These are phyloP conservation scores for Chloroclystis v-ata DNA, from an alignment of 2,888 invertebrate genomes.

Conservation along the genomic window DNA sequence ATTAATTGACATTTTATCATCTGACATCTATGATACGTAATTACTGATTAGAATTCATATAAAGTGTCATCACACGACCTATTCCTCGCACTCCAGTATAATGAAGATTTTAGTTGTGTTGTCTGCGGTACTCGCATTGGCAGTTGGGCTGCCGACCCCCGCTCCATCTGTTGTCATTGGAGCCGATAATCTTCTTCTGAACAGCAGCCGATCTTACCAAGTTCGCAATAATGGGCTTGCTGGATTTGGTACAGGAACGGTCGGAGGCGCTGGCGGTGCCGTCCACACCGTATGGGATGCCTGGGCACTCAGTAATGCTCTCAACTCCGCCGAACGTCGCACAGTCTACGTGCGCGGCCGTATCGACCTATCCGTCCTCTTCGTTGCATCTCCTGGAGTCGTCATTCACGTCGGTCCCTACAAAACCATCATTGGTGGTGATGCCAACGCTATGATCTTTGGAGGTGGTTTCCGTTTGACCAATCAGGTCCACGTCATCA, in stretches of 20 bases:
- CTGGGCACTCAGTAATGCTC: conserved; percentile 16
- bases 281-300: conserved; percentile 23
- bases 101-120: conserved; percentile 13
- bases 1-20: too few relatives aligned
- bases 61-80: too few relatives aligned
- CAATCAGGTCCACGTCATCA: background rate
- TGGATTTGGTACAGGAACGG: conserved; percentile 7
- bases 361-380: conserved; percentile 17
- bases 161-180: background rate
- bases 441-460: conserved; percentile 11
- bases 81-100: too few relatives aligned
- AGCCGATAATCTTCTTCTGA: conserved; percentile 5
- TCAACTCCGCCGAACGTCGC: conserved; percentile 1
- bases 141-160: conserved; percentile 6
- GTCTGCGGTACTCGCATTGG: background rate
- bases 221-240: conserved; percentile 2
- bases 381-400: conserved; percentile 19
- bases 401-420: conserved; percentile 2
- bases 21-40: too few relatives aligned
- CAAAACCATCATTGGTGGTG: conserved; percentile 17
- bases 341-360: conserved; percentile 19
- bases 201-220: background rate
- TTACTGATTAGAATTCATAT: too few relatives aligned
- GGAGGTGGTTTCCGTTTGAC: conserved; percentile 12
- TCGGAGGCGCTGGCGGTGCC: conserved; percentile 17